Base-by-base conservation (phyloP, 2,888 invertebrate genomes). In the Glyphotaelius pellucidus region DNA sequence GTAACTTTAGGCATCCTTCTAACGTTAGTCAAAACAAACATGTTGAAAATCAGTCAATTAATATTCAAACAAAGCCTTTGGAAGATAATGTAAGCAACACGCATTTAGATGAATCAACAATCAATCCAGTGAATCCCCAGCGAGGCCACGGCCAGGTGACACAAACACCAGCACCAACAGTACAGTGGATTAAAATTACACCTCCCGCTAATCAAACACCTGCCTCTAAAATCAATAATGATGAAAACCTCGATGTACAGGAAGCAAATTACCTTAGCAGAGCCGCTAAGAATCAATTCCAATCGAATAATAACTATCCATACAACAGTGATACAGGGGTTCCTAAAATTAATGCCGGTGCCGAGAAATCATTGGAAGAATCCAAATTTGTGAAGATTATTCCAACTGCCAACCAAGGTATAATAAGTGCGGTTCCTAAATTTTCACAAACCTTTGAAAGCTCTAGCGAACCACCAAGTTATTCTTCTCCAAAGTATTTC, bases 171-270 rank as follows among this genome's bases (percentile, higher is more conserved):
- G 42, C n/a, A 14, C 32, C 85, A 42, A 85, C 32, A n/a, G 30
- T 86, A 42, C 86, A 86, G 42, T 86, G 86, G 86, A 86, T 86
- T 42, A 86, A 86, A 86, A 86, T 86, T 42, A 42, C 86, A 42
- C 86, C 83, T 25, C 83, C 83, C 1, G 67, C 67, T n/a, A 67
- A 67, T 67, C 25, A 67, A 67, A 67, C 67, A n/a, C 67, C 67
- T 67, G 25, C 67, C 67, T 25, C 67, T 9, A 67, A 67, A 67
- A 67, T 35, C 86, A 30, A 42, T 30, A 86, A 86, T 42, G 86
- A 38, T 42, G 86, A 86, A 86, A 86, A 42, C 11, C 30, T 86
- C 15, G 86, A 86, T 1, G 42, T 42, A 25, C 86, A 86, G 14
- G 86, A 86, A 86, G 86, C 86, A 15, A 86, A 86, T n/a, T 86